phyloP scores from a whole-genome alignment of 1,140 invertebrate genomes.

The Ceratina calcarata region DNA sequence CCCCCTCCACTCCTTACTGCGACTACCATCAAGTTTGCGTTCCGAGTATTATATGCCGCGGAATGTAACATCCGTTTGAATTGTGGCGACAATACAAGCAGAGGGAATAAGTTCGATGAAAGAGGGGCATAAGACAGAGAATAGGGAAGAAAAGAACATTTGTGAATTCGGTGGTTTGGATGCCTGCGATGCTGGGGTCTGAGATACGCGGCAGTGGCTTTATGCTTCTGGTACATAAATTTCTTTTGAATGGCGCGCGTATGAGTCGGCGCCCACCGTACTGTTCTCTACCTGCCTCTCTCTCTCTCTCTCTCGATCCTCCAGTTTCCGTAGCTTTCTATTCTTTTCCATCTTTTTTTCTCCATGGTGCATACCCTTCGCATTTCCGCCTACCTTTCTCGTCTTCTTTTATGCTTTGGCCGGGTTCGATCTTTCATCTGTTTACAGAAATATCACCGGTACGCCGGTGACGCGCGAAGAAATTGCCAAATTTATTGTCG shows the following conservation, averaged over 20 bases:
- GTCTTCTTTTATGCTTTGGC: constrained; percentile 18
- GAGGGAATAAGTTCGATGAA: constrained; percentile 30
- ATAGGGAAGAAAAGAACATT: constrained; percentile 56
- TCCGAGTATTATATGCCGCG: constrained; percentile 37
- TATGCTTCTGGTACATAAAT: constrained; percentile 74
- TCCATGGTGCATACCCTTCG: neutral
- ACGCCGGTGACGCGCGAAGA: constrained; percentile 53
- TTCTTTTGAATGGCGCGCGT: constrained; percentile 68
- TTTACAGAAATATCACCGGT: constrained; percentile 61
- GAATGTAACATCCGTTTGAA: constrained; percentile 46
- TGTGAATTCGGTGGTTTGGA: constrained; percentile 67
- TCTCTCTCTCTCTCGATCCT: constrained; percentile 19
- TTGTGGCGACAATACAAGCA: constrained; percentile 34
- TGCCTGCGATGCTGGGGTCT: constrained; percentile 37
- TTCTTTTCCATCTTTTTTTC: constrained; percentile 13
- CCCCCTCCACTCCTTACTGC: constrained; percentile 5
- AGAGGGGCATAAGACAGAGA: constrained; percentile 29
- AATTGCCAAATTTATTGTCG: constrained; percentile 66
- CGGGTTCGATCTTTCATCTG: constrained; percentile 39
- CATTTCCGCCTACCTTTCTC: neutral
- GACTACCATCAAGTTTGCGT: constrained; percentile 37
- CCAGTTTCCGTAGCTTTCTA: constrained; percentile 1
- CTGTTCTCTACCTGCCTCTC: constrained; percentile 63
- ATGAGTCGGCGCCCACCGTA: constrained; percentile 65
- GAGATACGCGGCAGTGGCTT: constrained; percentile 61